Base-by-base conservation (phyloP, 1,140 invertebrate genomes). In the Orius insidiosus region DNA sequence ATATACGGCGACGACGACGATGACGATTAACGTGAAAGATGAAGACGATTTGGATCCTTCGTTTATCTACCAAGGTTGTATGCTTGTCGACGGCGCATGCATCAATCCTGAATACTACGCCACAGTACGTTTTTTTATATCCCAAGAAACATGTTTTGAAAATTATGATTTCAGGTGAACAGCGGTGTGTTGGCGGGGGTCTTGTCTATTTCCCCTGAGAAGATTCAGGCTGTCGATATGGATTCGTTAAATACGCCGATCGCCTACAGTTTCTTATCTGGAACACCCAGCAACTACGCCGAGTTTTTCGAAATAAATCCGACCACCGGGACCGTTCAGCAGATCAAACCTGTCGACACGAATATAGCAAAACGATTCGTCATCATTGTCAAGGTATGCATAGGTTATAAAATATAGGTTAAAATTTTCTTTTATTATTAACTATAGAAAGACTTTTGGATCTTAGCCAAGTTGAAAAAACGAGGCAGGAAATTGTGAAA, bases 41-140 rank as follows among this genome's bases (percentile, higher is more conserved):
- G 84, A 85, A 18, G 86, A 90, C 54, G 86, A 92, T 59, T 80
- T 87, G 58, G 84, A 87, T 60, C 84, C 84, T 0, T 82, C 80
- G 0, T 87, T 87, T 55, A 80, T 85, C 35, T 86, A 87, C 59
- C 74, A 82, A 52, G 81, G 80, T 4, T 88, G 82, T 53, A 77
- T 75, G 55, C 62, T 80, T 1, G 68, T 77, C 39, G 80, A 85
- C 53, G 80, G 80, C 3, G 73, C 79, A 24, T 85, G 82, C 56
- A 78, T 85, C 40, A 83, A 85, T 62, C 80, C 81, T 0, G 82
- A 86, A 64, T 86, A 86, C 58, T 70, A 70, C 3, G 70, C 77
- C 3, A 71, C 76, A 16, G 75, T 77, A 39, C 2, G 37, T 11
- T 8, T n/a, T 43, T 24, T 43, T 6, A 24, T 10, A 15, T 15